Evolutionary conservation across 2,113 vertebrate genomes (phyloP).

Genomic region (Chionomys nivalis): DNA sequence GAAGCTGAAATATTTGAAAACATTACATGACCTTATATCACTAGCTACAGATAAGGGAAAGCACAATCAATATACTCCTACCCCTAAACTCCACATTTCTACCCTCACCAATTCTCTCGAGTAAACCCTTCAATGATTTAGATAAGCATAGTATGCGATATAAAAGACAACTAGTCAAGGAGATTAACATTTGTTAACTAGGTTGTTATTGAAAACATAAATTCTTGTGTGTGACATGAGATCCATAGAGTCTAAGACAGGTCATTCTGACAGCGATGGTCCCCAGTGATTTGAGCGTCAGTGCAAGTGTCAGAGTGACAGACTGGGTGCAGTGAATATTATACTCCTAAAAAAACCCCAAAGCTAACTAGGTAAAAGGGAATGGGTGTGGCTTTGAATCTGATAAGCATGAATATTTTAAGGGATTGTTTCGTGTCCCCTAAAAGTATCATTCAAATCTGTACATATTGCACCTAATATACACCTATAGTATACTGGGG

Average conservation of each 20-base stretch:
- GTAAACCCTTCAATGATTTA: slow-evolving; percentile 16
- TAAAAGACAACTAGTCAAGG: neutral
- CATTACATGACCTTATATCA: neutral
- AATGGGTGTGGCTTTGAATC: neutral
- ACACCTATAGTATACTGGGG: neutral
- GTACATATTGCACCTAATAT: neutral
- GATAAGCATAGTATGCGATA: neutral
- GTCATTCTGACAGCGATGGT: slow-evolving; percentile 9
- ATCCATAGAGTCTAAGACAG: neutral
- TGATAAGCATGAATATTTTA: neutral
- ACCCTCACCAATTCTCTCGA: neutral
- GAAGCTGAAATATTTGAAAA: slow-evolving; percentile 64
- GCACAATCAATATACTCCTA: neutral
- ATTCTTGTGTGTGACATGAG: neutral
- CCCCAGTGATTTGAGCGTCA: slow-evolving; percentile 5
- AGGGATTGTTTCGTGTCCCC: neutral
- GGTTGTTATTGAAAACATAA: slow-evolving; percentile 39
- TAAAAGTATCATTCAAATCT: neutral
- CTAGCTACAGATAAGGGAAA: slow-evolving; percentile 23
- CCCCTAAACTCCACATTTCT: neutral
- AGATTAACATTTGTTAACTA: slow-evolving; percentile 23
- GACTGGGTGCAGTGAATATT: slow-evolving; percentile 22
- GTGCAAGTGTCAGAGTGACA: neutral
- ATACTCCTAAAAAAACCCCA: neutral
- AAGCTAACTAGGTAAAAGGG: neutral